Percentiles rank a stretch among this genome's conserved stretches.
Conservation (phyloP, 2,113 vertebrate species). For the Centropristis striata region DNA sequence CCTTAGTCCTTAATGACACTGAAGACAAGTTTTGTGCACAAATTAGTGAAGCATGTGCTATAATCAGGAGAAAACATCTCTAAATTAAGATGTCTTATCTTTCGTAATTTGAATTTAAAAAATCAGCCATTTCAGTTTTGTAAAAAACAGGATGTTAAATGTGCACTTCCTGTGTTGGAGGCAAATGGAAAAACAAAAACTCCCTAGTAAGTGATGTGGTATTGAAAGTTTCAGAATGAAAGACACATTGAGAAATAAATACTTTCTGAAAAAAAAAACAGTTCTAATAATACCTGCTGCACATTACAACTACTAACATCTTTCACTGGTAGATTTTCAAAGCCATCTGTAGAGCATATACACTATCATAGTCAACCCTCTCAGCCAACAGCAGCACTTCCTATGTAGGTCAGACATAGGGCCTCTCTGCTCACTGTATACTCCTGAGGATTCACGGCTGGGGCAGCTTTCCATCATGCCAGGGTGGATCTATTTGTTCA, state of each 20-base stretch:
- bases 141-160: neutral
- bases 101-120: slow-evolving; percentile 12
- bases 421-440: slow-evolving; percentile 43
- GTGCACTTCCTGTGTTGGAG: too few relatives aligned
- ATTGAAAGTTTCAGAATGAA: neutral
- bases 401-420: slow-evolving; percentile 72
- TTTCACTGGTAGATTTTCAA: slow-evolving; percentile 1
- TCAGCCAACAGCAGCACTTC: slow-evolving; percentile 43
- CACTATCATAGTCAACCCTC: slow-evolving; percentile 22
- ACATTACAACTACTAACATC: neutral
- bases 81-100: neutral
- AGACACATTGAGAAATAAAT: neutral
- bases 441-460: slow-evolving; percentile 52
- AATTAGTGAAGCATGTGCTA: neutral
- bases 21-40: neutral
- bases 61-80: neutral
- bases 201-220: too few relatives aligned
- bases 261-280: neutral
- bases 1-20: slow-evolving; percentile 1
- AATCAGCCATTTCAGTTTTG: slow-evolving; percentile 2
- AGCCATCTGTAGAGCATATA: neutral
- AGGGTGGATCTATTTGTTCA: slow-evolving; percentile 15
- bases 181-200: too few relatives aligned
- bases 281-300: neutral
- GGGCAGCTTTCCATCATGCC: slow-evolving; percentile 50